These are phyloP conservation scores for Gymnodraco acuticeps DNA, from an alignment of 2,797 vertebrate genomes.

Conservation along the genomic window DNA sequence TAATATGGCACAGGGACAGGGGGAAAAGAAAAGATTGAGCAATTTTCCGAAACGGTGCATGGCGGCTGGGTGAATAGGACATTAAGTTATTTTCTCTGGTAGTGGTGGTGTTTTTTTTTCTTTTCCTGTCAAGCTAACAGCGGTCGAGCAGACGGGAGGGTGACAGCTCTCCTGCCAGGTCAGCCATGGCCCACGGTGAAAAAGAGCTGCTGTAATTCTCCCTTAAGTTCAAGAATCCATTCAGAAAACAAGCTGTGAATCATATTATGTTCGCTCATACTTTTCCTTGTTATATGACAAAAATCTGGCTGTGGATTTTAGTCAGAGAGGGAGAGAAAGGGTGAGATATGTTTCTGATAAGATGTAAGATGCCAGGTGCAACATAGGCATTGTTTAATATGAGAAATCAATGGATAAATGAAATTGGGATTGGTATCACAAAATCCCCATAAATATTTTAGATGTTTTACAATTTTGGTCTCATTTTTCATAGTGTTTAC, in stretches of 20 bases:
- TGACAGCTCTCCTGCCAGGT: constrained; percentile 94
- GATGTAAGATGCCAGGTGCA: constrained; percentile 88
- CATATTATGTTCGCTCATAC: constrained; percentile 77
- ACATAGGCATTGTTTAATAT: constrained; percentile 88
- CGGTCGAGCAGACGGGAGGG: constrained; percentile 86
- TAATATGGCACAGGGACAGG: constrained; percentile 91
- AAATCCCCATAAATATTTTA: background rate
- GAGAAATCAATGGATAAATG: constrained; percentile 24
- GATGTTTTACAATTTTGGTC: background rate
- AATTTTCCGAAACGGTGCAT: constrained; percentile 92
- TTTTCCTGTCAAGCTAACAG: constrained; percentile 93
- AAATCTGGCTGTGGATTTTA: constrained; percentile 6
- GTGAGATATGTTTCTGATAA: constrained; percentile 80
- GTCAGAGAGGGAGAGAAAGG: constrained; percentile 2
- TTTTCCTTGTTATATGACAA: constrained; percentile 2
- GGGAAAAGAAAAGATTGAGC: constrained; percentile 91
- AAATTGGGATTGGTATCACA: constrained; percentile 9
- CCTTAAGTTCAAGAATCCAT: constrained; percentile 89
- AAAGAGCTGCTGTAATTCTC: constrained; percentile 91
- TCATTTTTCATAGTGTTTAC: background rate
- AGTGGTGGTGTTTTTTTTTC: constrained; percentile 89
- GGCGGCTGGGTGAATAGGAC: constrained; percentile 92
- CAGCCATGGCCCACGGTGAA: constrained; percentile 86
- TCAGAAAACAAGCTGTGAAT: constrained; percentile 85
- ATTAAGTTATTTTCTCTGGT: constrained; percentile 96